phyloP scores from a whole-genome alignment of 2,797 vertebrate genomes.

The Pangasius mekongensis region DNA sequence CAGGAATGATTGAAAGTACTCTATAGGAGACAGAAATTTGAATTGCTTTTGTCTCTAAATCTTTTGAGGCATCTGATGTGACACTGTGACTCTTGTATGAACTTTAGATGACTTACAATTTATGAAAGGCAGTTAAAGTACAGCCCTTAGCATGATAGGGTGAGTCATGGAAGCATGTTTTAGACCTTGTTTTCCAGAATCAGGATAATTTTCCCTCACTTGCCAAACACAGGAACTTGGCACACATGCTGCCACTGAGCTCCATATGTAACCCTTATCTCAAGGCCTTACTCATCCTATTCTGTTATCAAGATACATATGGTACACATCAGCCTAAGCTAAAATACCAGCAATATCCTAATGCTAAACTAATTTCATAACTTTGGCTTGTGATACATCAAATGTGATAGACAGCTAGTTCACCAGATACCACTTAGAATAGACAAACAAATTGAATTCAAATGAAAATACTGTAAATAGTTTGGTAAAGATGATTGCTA shows the following conservation, averaged over 20 bases:
- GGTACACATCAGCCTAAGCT: neutral
- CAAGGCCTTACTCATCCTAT: constrained; percentile 15
- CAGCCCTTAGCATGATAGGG: no score
- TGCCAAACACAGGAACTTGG: neutral
- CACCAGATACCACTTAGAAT: neutral
- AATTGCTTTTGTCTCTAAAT: neutral
- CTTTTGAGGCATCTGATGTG: neutral
- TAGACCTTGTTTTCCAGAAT: neutral
- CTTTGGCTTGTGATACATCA: neutral
- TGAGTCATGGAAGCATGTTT: neutral
- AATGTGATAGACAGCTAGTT: neutral
- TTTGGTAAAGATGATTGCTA: constrained; percentile 1
- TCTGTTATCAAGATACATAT: neutral
- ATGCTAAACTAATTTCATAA: neutral
- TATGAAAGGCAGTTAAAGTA: neutral
- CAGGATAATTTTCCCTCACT: neutral
- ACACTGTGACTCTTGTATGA: neutral
- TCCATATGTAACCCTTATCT: constrained; percentile 1
- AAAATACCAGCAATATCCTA: neutral
- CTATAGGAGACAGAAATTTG: neutral
- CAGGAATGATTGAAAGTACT: neutral
- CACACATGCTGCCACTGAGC: neutral
- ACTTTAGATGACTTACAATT: neutral
- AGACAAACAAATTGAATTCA: neutral
- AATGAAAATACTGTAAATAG: neutral